Base-by-base conservation (phyloP, 2,113 vertebrate species). In the Morphnarchus princeps region DNA sequence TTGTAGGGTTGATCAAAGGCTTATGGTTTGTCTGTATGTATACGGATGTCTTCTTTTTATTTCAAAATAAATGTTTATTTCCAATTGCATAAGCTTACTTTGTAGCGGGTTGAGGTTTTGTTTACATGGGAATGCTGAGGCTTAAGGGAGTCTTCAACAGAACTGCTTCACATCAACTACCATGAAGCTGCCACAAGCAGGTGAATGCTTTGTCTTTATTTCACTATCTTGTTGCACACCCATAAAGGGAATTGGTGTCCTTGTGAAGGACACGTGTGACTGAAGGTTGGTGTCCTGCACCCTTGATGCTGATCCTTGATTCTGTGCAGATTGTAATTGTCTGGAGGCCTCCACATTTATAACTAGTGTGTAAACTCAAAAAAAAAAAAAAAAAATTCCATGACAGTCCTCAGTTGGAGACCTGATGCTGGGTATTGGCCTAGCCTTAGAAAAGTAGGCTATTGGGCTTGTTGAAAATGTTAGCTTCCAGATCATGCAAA, bases 11-110 rank as follows among this genome's bases (percentile, higher is more conserved):
- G 90, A 93, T 92, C 70, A 94, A 95, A 96, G 94, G 34, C 82
- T 82, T 85, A 31, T 55, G 82, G 45, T 61, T 85, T 93, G 87
- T 82, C 74, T 95, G 58, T 57, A 11, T 87, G 20, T 61, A 65
- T 66, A 72, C 63, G 73, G 43, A 50, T 78, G 34, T 63, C 28
- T 6, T 82, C 65, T 69, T 91, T 89, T 87, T 67, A 76, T 82
- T 96, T 96, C 38, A 90, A 85, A 96, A 87, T 42, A 94, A 96
- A 90, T 82, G 34, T 79, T 94, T 94, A 63, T 87, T 96, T 94
- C 89, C 78, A 82, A 22, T 87, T 79, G 67, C 57, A 40, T 55
- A 84, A 77, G n/a, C 62, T 80, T n/a, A 34, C 65, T 90, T 65
- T 81, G 85, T 73, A 83, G 88, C 0, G 1, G 36, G 50, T 45